phyloP scores from a whole-genome alignment of 2,797 vertebrate species.

The Rhinatrema bivittatum region DNA sequence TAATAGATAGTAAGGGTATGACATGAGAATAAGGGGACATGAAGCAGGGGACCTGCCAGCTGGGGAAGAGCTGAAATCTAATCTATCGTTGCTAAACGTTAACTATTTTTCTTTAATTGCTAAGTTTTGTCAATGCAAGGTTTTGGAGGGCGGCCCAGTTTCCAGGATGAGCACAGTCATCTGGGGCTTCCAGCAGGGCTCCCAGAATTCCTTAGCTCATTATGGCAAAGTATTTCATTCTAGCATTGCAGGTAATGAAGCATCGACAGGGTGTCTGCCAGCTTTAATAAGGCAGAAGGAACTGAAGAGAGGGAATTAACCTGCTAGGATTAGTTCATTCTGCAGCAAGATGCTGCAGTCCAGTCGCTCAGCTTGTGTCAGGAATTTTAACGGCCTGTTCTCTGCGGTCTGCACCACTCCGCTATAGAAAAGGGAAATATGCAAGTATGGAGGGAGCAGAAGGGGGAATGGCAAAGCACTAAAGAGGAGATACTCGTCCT shows the following conservation, averaged over 20 bases:
- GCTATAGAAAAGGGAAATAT: neutral
- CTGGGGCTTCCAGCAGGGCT: neutral
- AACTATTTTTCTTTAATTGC: too few relatives aligned
- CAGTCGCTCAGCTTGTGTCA: slow-evolving; percentile 11
- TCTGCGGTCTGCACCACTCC: neutral
- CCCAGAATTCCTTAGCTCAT: slow-evolving; percentile 17
- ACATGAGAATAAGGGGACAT: too few relatives aligned
- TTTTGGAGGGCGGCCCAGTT: too few relatives aligned
- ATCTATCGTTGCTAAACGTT: too few relatives aligned
- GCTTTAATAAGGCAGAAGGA: slow-evolving; percentile 54
- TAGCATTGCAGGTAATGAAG: slow-evolving; percentile 51
- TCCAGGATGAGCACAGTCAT: neutral
- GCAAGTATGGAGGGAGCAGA: neutral
- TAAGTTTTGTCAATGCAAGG: too few relatives aligned
- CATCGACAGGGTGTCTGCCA: slow-evolving; percentile 41
- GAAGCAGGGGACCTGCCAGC: too few relatives aligned
- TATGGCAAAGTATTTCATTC: slow-evolving; percentile 32
- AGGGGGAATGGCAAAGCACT: neutral
- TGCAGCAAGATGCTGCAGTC: slow-evolving; percentile 27
- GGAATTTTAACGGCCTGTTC: slow-evolving; percentile 40
- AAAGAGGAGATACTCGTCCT: too few relatives aligned
- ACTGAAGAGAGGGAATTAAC: slow-evolving; percentile 49
- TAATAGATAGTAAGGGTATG: too few relatives aligned
- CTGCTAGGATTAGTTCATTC: slow-evolving; percentile 46
- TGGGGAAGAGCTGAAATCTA: too few relatives aligned